Evolutionary conservation across 1,140 invertebrate genomes (phyloP), one percentile per base, ranked within the genome.

Genomic region (Diorhabda carinulata): DNA sequence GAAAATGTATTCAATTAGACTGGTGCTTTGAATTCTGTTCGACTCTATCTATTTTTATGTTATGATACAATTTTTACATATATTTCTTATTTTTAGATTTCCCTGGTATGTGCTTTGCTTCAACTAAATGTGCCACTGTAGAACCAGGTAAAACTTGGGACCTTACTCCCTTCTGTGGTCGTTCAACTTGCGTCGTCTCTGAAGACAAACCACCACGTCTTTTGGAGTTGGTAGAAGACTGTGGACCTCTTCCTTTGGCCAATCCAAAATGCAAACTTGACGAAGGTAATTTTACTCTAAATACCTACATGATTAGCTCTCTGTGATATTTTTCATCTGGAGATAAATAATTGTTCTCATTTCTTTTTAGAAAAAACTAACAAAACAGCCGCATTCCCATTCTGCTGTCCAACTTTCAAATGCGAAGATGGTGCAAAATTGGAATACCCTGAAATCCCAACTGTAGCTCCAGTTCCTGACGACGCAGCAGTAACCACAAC

Each of bases 231-330:
- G 93, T 93, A 0, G 91, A 94, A 78, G 93, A 95, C 81, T 95
- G 93, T 75, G 93, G 93, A 9, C 92, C 92, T 5, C 84, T 94
- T 57, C 93, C 93, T 3, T 86, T 93, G 58, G 86, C 91, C 61
- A 95, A 94, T 78, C 89, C 91, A 61, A 94, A 94, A 77, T 95
- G 93, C 86, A 94, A 94, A 81, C 84, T 95, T 42, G 87, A 89
- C 72, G 87, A 86, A 78, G 85, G 85, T 86, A 74, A 73, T 52
- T 60, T 5, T 45, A 25, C 59, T 44, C 64, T 58, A 42, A 6
- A 52, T 9, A 52, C 5, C 47, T 5, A 2, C 5, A 52, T 52
- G 47, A 52, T 52, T 52, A 52, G 5, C 9, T 52, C 47, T 52
- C 1, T 6, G 5, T 6, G 5, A 52, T 52, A 52, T 52, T 2